Base-by-base conservation (phyloP, 2,113 vertebrate genomes). In the Paramisgurnus dabryanus region DNA sequence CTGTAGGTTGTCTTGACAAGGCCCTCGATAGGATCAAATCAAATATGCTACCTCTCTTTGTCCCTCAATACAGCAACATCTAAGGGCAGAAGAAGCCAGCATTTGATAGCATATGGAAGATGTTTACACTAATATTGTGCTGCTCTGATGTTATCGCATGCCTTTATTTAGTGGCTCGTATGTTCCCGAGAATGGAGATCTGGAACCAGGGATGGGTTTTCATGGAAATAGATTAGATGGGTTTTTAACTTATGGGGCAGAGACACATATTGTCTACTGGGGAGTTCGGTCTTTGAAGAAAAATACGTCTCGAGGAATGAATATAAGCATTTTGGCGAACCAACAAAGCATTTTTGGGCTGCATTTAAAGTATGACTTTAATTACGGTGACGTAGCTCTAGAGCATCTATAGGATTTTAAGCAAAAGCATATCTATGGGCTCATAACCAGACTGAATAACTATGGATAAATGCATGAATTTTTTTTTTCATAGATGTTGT, bases 41-140 rank as follows among this genome's bases (percentile, higher is more conserved):
- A 53, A 53, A 53, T 13, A 12, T 88, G 86, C 83, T 84, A 83
- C 78, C 81, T 84, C 79, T 84, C 81, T 41, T 79, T 13, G 86
- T 87, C 88, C 80, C 83, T 89, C 84, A 82, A 87, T 85, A 87
- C 87, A 81, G 88, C 85, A 85, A 88, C 83, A 73, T 43, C 58
- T 65, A 4, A 66, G 15, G 45, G 61, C 22, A 39, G 57, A 41
- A 13, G 18, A 53, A 79, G 57, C 39, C 57, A 70, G 49, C 9
- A 79, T 81, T 73, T 75, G 55, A 55, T 61, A 79, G 67, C 89
- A 90, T 88, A 86, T 90, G 91, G 87, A 88, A 91, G 53, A 87
- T 89, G 80, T 91, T 91, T 91, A 79, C 74, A 86, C 80, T 67
- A 81, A 80, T 83, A 86, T 83, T n/a, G 1, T 22, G 12, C 73